Evolutionary conservation across 2,797 vertebrate genomes (phyloP).

Genomic region (Crenichthys baileyi): DNA sequence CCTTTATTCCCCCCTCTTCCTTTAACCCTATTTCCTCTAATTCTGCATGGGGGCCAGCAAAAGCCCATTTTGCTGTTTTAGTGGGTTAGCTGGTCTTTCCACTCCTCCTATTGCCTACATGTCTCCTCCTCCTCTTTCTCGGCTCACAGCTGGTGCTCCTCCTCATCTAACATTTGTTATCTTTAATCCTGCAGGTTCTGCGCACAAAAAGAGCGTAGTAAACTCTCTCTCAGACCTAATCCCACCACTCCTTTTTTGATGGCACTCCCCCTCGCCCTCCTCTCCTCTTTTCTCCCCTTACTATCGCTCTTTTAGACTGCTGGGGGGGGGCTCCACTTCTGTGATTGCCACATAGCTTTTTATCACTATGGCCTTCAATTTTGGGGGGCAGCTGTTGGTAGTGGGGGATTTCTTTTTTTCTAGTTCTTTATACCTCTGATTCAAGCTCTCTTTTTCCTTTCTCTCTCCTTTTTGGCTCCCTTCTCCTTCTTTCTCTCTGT

Average conservation of each 20-base stretch:
- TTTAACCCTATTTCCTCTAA: conserved; percentile 52
- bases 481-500: conserved; percentile 55
- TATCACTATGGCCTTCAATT: conserved; percentile 76
- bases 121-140: conserved; percentile 54
- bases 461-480: conserved; percentile 45
- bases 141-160: conserved; percentile 79
- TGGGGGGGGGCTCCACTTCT: conserved; percentile 66
- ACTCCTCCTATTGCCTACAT: conserved; percentile 23
- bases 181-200: conserved; percentile 84
- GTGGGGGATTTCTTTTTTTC: conserved; percentile 36
- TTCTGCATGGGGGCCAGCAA: conserved; percentile 67
- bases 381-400: conserved; percentile 72
- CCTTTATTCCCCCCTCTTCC: conserved; percentile 40
- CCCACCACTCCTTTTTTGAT: conserved; percentile 78
- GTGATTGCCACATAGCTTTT: conserved; percentile 78
- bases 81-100: conserved; percentile 54
- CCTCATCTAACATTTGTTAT: conserved; percentile 82
- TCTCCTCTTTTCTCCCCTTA: conserved; percentile 68
- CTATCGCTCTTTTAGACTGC: conserved; percentile 73
- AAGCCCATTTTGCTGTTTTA: conserved; percentile 77
- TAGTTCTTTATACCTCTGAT: conserved; percentile 66
- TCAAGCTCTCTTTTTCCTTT: conserved; percentile 56
- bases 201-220: conserved; percentile 81
- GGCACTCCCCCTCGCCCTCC: conserved; percentile 65
- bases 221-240: conserved; percentile 83